Conservation (phyloP, 2,113 vertebrate species). For the Perccottus glenii region DNA sequence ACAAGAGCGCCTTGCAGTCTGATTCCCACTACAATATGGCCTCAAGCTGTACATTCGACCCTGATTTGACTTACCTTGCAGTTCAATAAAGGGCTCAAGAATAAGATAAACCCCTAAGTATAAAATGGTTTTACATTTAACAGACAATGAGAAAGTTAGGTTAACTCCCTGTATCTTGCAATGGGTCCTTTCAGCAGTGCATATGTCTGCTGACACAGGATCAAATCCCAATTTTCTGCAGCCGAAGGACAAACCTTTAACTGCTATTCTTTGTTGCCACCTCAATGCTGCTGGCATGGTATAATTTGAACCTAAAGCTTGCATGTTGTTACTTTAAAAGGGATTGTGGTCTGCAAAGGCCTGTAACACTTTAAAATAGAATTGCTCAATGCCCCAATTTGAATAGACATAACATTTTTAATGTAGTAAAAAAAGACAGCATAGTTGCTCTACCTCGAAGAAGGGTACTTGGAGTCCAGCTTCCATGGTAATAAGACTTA, state of each 20-base stretch:
- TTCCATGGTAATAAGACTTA: conserved; percentile 66
- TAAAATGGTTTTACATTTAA: conserved; percentile 13
- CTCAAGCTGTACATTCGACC: conserved; percentile 13
- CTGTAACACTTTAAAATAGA: neutral
- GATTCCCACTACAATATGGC: conserved; percentile 55
- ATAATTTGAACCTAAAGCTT: conserved; percentile 34
- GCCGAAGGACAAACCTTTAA: conserved; percentile 40
- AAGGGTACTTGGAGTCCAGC: conserved; percentile 70
- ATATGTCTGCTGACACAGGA: conserved; percentile 46
- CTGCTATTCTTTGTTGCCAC: neutral
- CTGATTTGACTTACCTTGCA: conserved; percentile 19
- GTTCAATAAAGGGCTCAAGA: conserved; percentile 8
- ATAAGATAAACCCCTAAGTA: conserved; percentile 10
- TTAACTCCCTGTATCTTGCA: conserved; percentile 34
- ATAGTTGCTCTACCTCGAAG: conserved; percentile 67
- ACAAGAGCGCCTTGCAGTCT: conserved; percentile 37
- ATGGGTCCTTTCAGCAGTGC: conserved; percentile 34
- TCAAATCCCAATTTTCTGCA: conserved; percentile 40
- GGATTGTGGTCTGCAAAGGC: neutral
- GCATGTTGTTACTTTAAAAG: conserved; percentile 8
- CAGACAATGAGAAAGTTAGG: neutral
- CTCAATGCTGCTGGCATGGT: conserved; percentile 31
- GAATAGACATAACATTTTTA: neutral
- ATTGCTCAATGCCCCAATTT: neutral
- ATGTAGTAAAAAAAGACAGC: neutral